Evolutionary conservation across 2,888 invertebrate genomes (phyloP), one percentile per base, ranked within the genome.

Genomic region (Ectemnius cavifrons): DNA sequence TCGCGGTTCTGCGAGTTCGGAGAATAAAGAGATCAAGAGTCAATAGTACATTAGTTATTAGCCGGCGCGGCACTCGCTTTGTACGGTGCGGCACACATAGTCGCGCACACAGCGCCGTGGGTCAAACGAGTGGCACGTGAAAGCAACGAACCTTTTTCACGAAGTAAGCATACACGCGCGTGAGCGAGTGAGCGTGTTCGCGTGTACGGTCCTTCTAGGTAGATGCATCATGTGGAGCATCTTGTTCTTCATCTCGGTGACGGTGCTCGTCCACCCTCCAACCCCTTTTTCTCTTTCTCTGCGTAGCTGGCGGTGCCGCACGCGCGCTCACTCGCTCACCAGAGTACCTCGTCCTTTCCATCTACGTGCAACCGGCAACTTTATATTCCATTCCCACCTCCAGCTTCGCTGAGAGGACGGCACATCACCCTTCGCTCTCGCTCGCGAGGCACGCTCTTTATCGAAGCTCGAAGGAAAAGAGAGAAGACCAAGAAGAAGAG

Each of bases 241-340:
- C 80, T 79, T 79, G 67, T 82, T 71, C 79, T 79, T 76, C 71
- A 79, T 84, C 79, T 78, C 78, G 63, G 76, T 71, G 71, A 79
- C 76, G 76, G 80, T 71, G 52, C 80, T 79, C 71, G 69, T 68
- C 67, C 70, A 77, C 77, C 65, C 77, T 74, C 64, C 67, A 71
- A 37, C 78, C 72, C 56, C 75, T 79, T 65, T 63, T 71, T 63
- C 71, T 66, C 67, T 73, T 79, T 70, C 66, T 72, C 69, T 68
- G 49, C 67, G 63, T 47, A 4, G 14, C 61, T 60, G 27, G 60
- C 59, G 60, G 37, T 52, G 52, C 52, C 52, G 52, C 52, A 1
- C 52, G 52, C n/a, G 52, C 16, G 16, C 37, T 37, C 8, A 65
- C 72, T 11, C 5, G 11, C 37, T 37, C 8, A 65, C 72, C 72